A percentile compares a stretch with the other conserved stretches of the same genome.
Conservation (phyloP, 2,888 invertebrate species). For the Diadegma fenestrale region DNA sequence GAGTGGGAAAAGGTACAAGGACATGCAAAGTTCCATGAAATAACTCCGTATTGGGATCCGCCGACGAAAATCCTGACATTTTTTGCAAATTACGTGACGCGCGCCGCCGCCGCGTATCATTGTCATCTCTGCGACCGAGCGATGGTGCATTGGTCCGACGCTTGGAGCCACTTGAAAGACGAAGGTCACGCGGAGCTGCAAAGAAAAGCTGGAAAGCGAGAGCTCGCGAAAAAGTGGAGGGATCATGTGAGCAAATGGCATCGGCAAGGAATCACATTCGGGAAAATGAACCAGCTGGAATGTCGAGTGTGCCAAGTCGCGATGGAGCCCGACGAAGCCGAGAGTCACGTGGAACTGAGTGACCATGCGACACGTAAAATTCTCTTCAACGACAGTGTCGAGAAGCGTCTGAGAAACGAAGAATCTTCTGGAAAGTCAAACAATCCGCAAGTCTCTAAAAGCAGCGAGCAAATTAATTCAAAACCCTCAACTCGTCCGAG, state of each 20-base stretch:
- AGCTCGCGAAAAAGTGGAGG: background rate
- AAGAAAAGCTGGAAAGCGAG: background rate
- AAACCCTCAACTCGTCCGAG: too few species aligned
- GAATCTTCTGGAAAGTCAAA: too few species aligned
- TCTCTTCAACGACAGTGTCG: too few species aligned
- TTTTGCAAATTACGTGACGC: constrained; percentile 7
- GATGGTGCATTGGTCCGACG: constrained; percentile 12
- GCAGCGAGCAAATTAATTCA: too few species aligned
- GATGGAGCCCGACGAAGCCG: too few species aligned
- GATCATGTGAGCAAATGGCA: background rate
- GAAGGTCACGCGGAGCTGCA: background rate
- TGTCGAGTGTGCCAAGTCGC: too few species aligned
- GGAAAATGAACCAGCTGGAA: too few species aligned
- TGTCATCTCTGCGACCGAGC: constrained; percentile 43
- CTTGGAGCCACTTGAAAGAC: background rate
- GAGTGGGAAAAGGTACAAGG: background rate
- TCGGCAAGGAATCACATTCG: too few species aligned
- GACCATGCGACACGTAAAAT: too few species aligned
- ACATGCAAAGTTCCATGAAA: constrained; percentile 2
- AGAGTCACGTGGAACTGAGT: too few species aligned
- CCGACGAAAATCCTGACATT: background rate
- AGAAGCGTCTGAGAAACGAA: too few species aligned
- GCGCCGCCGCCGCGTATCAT: background rate
- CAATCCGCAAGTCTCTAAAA: too few species aligned
- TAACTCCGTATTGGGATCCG: constrained; percentile 3